These are phyloP conservation scores for Aphidoletes aphidimyza DNA, from an alignment of 2,888 invertebrate species.

Conservation along the genomic window DNA sequence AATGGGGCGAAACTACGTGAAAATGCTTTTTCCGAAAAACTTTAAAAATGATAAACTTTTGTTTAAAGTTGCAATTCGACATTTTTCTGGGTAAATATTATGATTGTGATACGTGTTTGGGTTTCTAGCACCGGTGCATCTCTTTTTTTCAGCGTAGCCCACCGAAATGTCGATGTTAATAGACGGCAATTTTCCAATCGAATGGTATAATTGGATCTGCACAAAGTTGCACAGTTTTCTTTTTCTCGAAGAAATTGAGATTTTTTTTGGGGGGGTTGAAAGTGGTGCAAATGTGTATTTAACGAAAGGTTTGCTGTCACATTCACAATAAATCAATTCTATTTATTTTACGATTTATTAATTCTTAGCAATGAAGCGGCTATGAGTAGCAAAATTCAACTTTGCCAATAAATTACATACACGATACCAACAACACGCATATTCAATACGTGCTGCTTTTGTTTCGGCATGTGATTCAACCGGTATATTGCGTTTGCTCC, in stretches of 20 bases:
- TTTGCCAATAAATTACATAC: conserved; percentile 32
- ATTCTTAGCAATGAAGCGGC: background rate
- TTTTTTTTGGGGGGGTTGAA: too few species aligned
- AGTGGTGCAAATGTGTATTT: background rate
- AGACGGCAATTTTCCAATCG: background rate
- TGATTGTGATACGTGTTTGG: conserved; percentile 46
- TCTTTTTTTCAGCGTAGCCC: background rate
- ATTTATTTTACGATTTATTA: conserved; percentile 44
- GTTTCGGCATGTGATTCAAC: background rate
- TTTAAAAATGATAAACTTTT: conserved; percentile 46
- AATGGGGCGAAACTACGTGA: background rate
- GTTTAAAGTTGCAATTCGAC: conserved; percentile 10
- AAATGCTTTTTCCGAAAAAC: background rate
- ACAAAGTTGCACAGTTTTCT: too few species aligned
- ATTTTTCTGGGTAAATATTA: conserved; percentile 19
- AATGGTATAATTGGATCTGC: background rate
- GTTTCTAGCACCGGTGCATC: background rate
- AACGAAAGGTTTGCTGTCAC: conserved; percentile 38
- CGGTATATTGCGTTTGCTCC: background rate
- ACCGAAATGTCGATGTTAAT: background rate
- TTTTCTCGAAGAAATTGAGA: too few species aligned
- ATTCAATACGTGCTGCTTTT: background rate
- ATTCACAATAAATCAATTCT: conserved; percentile 33
- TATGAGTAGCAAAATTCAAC: conserved; percentile 5
- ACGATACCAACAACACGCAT: background rate